Base-by-base conservation (phyloP, 2,888 invertebrate genomes). In the Bellardia pandia region DNA sequence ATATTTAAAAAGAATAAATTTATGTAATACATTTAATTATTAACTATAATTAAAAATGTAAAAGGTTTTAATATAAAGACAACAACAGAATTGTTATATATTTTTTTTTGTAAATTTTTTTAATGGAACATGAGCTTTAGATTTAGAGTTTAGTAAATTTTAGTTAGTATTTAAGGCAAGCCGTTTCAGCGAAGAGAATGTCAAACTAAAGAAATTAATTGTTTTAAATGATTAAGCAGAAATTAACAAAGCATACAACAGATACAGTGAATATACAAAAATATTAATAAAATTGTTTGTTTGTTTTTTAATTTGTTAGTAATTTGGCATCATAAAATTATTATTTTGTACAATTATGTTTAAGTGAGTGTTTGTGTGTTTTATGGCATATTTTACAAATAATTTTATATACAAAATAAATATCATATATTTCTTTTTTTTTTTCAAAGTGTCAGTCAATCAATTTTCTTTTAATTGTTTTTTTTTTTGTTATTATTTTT, bases 371-470 rank as follows among this genome's bases (percentile, higher is more conserved):
- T 58, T 8, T 37, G 56, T 16, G 69, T 69, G 75, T 53, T 69
- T 68, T 48, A 62, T 40, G 11, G 66, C 6, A 74, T 56, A 66
- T 66, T 48, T 48, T 58, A 74, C 37, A 23, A 68, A n/a, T 33
- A n/a, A 33, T 82, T 62, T 71, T 62, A 62, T 62, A 60, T 62
- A 56, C 51, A 69, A 45, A 64, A 74, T 42, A 42, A 53, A 64
- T 58, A 66, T 45, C 37, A 81, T 45, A 45, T 11, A 23, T 23
- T 23, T 23, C 23, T 23, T 40, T 68, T 37, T 64, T 71, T 79
- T 68, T 74, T 33, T 51, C 42, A 80, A 91, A 93, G 93, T 93
- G 93, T 93, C 93, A 93, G 93, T 93, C 93, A 93, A 91, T 93
- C 93, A 93, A 93, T 91, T 90, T 88, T 88, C 88, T 88, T 77